Evolutionary conservation across 2,113 vertebrate species (phyloP).

Genomic region (Apteryx mantelli): DNA sequence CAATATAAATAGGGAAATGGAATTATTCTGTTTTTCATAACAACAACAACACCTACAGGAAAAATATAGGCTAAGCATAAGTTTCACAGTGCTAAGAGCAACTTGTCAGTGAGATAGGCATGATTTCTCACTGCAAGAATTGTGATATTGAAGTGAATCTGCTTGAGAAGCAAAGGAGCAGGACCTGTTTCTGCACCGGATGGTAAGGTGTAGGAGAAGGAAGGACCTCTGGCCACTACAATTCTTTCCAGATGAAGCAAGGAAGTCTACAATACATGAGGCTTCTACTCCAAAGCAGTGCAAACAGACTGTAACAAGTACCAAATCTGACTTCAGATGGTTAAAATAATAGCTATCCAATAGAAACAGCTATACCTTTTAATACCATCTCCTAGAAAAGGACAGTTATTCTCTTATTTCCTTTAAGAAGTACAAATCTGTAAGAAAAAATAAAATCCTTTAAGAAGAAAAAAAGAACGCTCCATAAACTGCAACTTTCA

Average conservation of each 20-base stretch:
- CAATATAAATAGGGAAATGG: not conserved
- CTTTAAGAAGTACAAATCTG: not conserved
- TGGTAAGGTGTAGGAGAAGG: not conserved
- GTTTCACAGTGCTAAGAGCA: not conserved
- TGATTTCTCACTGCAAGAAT: not conserved
- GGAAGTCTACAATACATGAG: not conserved
- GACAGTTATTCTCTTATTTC: not conserved
- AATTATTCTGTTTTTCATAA: not conserved
- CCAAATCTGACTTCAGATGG: not conserved
- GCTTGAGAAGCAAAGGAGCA: not conserved
- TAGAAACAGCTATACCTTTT: not conserved
- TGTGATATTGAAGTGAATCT: not conserved
- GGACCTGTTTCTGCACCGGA: fast-evolving
- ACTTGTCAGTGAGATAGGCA: not conserved
- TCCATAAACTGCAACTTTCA: not conserved
- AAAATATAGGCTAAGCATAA: not conserved
- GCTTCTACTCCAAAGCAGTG: not conserved
- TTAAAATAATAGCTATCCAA: not conserved
- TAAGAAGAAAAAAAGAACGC: not conserved
- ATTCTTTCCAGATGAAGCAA: not conserved
- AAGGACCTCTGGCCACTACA: not conserved
- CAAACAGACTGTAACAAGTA: not conserved
- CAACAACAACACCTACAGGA: not conserved
- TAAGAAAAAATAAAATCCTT: not conserved
- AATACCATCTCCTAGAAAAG: not conserved